These are phyloP conservation scores for Aleiodes sp. DNA, from an alignment of 1,140 invertebrate genomes.

Conservation along the genomic window DNA sequence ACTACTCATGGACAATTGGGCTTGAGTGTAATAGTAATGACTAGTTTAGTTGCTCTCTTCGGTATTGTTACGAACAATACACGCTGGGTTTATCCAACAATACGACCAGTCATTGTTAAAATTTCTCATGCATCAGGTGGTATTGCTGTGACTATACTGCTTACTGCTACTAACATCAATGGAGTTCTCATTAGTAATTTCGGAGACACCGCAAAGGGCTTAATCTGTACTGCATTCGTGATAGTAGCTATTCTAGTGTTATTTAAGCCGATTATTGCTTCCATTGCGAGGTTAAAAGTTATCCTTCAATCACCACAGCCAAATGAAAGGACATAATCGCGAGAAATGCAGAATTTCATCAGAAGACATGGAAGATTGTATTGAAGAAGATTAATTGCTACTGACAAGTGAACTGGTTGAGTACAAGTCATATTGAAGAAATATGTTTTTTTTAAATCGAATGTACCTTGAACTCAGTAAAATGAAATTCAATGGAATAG, in stretches of 20 bases:
- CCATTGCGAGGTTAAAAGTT: constrained; percentile 49
- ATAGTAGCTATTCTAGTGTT: constrained; percentile 53
- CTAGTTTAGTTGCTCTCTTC: constrained; percentile 41
- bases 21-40: constrained; percentile 49
- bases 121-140: constrained; percentile 54
- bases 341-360: neutral
- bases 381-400: too few relatives aligned
- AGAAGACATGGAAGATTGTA: too few relatives aligned
- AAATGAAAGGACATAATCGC: constrained; percentile 27
- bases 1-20: constrained; percentile 53
- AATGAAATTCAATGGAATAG: too few relatives aligned
- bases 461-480: too few relatives aligned
- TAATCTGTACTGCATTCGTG: constrained; percentile 51
- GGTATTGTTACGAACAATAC: constrained; percentile 58
- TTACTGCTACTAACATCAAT: constrained; percentile 54
- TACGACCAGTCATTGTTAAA: constrained; percentile 54
- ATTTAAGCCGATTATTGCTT: constrained; percentile 54
- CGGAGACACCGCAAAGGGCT: constrained; percentile 40
- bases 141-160: constrained; percentile 48
- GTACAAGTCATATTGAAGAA: too few relatives aligned
- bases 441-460: too few relatives aligned
- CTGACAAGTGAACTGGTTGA: too few relatives aligned
- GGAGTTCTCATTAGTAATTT: constrained; percentile 50
- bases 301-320: constrained; percentile 43
- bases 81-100: constrained; percentile 54